Conservation (phyloP, 1,140 invertebrate genomes). For the Akabosia matsudoensis region DNA sequence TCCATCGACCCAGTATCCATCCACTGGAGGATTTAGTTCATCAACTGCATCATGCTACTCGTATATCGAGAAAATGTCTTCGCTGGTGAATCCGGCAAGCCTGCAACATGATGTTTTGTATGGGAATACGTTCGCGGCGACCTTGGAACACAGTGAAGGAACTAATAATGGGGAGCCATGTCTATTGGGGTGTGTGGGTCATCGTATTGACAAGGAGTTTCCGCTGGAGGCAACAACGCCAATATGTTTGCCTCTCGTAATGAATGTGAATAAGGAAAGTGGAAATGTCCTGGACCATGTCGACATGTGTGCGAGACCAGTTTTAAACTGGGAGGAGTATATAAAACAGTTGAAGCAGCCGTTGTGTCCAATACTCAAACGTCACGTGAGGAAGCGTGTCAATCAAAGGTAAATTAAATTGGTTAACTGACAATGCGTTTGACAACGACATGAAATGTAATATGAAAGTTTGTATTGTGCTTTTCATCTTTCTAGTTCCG, state of each 20-base stretch:
- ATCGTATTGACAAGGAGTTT: constrained; percentile 42
- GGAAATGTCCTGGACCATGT: constrained; percentile 16
- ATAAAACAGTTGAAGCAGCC: constrained; percentile 30
- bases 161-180: background rate
- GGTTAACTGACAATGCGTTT: too few species aligned
- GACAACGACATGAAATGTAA: too few species aligned
- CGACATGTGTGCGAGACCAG: constrained; percentile 40
- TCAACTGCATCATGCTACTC: background rate
- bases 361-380: too few species aligned
- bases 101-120: constrained; percentile 40
- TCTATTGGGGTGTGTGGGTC: constrained; percentile 37
- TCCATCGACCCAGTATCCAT: background rate
- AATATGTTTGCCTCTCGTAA: constrained; percentile 34
- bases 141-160: background rate
- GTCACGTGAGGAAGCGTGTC: too few species aligned
- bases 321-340: constrained; percentile 44
- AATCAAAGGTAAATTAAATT: too few species aligned
- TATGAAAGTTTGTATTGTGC: too few species aligned
- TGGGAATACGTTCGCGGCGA: constrained; percentile 35
- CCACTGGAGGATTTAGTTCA: background rate
- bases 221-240: constrained; percentile 35
- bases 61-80: background rate
- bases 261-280: constrained; percentile 22
- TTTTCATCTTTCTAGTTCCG: too few species aligned
- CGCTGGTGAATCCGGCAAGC: constrained; percentile 15